phyloP scores from a whole-genome alignment of 2,797 vertebrate genomes.

The Hydrophis major region DNA sequence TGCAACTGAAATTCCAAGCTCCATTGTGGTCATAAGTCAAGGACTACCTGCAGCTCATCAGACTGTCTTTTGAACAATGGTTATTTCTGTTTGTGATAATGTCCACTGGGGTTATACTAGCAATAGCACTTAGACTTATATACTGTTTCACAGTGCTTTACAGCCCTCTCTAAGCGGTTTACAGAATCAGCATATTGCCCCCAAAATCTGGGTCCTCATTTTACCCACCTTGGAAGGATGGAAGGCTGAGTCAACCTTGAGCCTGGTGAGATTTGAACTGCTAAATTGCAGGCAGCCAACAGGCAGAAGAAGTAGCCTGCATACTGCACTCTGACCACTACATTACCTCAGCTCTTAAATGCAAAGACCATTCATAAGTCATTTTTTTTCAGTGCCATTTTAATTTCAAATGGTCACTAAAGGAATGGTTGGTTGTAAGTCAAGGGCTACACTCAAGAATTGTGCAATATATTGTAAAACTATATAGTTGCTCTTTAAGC shows the following conservation, averaged over 20 bases:
- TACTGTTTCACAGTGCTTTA: too few species aligned
- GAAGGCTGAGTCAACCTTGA: too few species aligned
- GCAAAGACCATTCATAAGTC: not conserved
- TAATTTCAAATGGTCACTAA: not conserved
- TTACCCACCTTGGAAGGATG: too few species aligned
- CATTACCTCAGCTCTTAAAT: not conserved
- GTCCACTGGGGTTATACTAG: not conserved
- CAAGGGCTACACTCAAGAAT: not conserved
- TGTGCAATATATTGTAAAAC: not conserved
- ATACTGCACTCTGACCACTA: too few species aligned
- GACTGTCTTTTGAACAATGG: not conserved
- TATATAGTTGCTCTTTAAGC: not conserved
- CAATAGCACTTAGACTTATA: too few species aligned
- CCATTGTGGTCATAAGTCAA: not conserved
- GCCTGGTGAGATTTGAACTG: too few species aligned
- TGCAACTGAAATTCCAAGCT: not conserved
- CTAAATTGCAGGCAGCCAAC: too few species aligned
- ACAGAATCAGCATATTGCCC: too few species aligned
- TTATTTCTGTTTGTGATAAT: not conserved
- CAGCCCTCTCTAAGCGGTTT: too few species aligned
- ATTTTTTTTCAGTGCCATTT: not conserved
- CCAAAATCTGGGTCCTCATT: too few species aligned
- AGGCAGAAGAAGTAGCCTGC: too few species aligned
- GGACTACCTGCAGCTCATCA: not conserved
- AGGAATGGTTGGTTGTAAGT: not conserved